Conservation (phyloP, 2,797 vertebrate species). For the Danio aesculapii region DNA sequence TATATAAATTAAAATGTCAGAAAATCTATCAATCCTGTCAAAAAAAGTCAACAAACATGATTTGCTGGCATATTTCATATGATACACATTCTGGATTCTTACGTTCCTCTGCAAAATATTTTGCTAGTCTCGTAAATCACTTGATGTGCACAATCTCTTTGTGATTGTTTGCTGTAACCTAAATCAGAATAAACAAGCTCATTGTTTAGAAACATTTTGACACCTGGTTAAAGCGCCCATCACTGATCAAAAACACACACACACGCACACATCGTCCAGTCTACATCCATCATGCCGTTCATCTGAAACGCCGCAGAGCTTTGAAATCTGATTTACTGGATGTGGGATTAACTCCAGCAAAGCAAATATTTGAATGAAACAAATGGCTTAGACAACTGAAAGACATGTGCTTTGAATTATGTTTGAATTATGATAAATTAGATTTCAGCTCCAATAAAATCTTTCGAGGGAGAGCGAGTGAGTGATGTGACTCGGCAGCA, state of each 20-base stretch:
- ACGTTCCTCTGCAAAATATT: conserved; percentile 9
- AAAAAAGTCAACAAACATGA: background rate
- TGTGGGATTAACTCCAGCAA: conserved; percentile 54
- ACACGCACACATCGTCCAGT: conserved; percentile 14
- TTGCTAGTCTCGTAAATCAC: conserved; percentile 18
- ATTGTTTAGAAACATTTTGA: conserved; percentile 26
- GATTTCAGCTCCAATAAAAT: conserved; percentile 52
- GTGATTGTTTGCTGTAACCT: conserved; percentile 13
- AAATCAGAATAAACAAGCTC: conserved; percentile 45
- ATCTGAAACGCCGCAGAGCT: conserved; percentile 46
- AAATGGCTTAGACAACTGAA: conserved; percentile 50
- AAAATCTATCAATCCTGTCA: conserved; percentile 5
- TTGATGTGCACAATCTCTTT: background rate
- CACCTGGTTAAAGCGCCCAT: conserved; percentile 46
- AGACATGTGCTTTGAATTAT: conserved; percentile 51
- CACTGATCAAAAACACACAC: conserved; percentile 40
- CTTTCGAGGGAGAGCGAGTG: conserved; percentile 14
- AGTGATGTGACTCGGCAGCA: conserved; percentile 10
- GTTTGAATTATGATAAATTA: conserved; percentile 60
- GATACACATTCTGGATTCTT: background rate
- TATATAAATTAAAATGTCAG: background rate
- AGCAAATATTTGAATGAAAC: conserved; percentile 61
- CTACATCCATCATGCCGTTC: conserved; percentile 50
- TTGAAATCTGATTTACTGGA: conserved; percentile 56
- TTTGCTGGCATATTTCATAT: background rate